Evolutionary conservation across 2,797 vertebrate species (phyloP), one percentile per base, ranked within the genome.

Genomic region (Neosilurus mollespiculum): DNA sequence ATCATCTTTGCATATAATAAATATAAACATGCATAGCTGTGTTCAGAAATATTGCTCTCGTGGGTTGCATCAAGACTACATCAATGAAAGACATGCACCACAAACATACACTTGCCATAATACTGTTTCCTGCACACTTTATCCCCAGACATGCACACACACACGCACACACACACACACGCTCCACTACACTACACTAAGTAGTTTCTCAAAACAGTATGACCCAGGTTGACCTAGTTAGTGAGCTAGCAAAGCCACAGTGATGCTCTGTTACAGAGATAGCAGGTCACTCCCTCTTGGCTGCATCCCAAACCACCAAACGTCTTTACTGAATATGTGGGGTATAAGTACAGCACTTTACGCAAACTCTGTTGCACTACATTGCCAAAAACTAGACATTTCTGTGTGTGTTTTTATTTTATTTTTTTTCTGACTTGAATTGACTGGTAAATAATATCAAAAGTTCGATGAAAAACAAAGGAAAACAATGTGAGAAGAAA

Each of bases 201-300:
- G 37, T 37, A 61, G 12, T 61, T 77, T 77, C 75, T n/a, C 56
- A 24, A 49, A 62, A 62, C 58, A 62, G 20, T 78, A 78, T 49
- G 58, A 24, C 58, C 58, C 37, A 4, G 22, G 75, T 24, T 78
- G 58, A 62, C 75, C 75, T 62, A 43, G 34, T 78, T 62, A 62
- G 58, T 49, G 22, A 78, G 58, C 20, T 12, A 77, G 56, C 34
- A 77, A 77, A 77, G 30, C 73, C 56, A 43, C 56, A 49, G 75
- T 3, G 59, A 78, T 49, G 58, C 34, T 24, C 34, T 22, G 1
- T 78, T 64, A 62, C 75, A 77, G 18, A 62, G 75, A 78, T 12
- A 78, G 58, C 37, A 62, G 37, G 22, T 49, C 59, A 62, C 22
- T 78, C 37, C 34, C 22, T 49, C 75, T 56, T 62, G 75, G 58